Evolutionary conservation across 2,113 vertebrate species (phyloP).

Genomic region (Tretioscincus oriximinensis): DNA sequence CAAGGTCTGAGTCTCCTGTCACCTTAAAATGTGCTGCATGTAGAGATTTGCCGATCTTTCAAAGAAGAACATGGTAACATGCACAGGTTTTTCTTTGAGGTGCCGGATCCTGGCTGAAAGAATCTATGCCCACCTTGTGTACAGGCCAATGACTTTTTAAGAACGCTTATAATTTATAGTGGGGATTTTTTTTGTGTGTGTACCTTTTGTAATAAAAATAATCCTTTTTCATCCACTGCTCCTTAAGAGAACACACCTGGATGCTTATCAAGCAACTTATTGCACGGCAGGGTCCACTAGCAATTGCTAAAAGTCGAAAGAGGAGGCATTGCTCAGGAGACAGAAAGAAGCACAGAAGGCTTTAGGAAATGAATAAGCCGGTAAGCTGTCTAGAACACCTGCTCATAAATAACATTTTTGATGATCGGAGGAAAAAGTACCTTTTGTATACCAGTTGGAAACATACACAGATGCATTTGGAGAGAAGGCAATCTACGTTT

Average conservation of each 20-base stretch:
- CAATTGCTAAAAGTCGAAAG: background rate
- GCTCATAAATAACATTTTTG: background rate
- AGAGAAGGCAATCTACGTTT: background rate
- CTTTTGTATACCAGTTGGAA: background rate
- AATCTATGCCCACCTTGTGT: background rate
- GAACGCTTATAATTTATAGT: background rate
- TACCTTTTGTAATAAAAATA: conserved; percentile 10
- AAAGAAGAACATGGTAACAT: background rate
- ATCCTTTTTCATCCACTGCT: background rate
- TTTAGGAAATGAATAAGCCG: conserved; percentile 1
- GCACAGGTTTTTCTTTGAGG: background rate
- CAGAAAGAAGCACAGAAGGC: background rate
- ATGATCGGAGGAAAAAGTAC: background rate
- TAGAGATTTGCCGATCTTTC: too few relatives aligned
- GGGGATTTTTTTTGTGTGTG: background rate
- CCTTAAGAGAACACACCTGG: conserved; percentile 20
- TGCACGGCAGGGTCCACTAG: background rate
- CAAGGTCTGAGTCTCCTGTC: too few relatives aligned
- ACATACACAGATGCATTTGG: background rate
- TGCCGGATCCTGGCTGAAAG: background rate
- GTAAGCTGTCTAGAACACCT: conserved; percentile 25
- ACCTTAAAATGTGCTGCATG: too few relatives aligned
- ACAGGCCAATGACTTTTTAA: background rate
- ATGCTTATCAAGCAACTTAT: conserved; percentile 14
- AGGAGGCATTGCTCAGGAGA: background rate